phyloP scores from a whole-genome alignment of 2,888 invertebrate species.

The Ennomos erosarius region DNA sequence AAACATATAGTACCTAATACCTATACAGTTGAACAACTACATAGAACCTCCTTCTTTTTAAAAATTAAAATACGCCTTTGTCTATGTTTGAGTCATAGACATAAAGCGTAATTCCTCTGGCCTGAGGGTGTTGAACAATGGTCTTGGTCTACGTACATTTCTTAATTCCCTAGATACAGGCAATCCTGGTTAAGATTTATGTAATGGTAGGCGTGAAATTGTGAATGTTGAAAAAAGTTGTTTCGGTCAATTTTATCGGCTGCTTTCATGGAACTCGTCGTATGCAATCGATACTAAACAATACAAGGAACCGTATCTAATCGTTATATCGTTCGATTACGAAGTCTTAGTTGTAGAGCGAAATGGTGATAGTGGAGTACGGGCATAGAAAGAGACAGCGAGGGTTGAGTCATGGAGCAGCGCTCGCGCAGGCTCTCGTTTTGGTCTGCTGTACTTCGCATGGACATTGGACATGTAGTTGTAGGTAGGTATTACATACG shows the following conservation, averaged over 20 bases:
- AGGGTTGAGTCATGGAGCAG: constrained; percentile 73
- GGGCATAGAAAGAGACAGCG: constrained; percentile 66
- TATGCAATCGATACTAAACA: constrained; percentile 21
- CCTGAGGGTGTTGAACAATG: too few species aligned
- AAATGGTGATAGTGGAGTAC: constrained; percentile 49
- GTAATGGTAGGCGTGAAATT: not conserved
- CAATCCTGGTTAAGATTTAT: too few species aligned
- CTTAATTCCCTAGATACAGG: too few species aligned
- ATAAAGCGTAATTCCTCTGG: too few species aligned
- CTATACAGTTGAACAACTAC: too few species aligned
- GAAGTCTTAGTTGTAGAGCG: constrained; percentile 35
- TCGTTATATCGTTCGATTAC: constrained; percentile 31
- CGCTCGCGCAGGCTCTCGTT: constrained; percentile 55
- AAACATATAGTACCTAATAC: too few species aligned
- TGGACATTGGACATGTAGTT: too few species aligned
- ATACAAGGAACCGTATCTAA: constrained; percentile 36
- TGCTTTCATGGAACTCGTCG: constrained; percentile 20
- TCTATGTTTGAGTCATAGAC: too few species aligned
- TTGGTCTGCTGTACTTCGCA: constrained; percentile 29
- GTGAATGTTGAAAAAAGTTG: not conserved
- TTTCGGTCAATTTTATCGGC: constrained; percentile 1
- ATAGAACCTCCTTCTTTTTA: too few species aligned
- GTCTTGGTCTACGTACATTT: too few species aligned
- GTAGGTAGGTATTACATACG: too few species aligned
- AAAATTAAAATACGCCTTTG: too few species aligned